Evolutionary conservation across 2,888 invertebrate genomes (phyloP).

Genomic region (Aplocera efformata): DNA sequence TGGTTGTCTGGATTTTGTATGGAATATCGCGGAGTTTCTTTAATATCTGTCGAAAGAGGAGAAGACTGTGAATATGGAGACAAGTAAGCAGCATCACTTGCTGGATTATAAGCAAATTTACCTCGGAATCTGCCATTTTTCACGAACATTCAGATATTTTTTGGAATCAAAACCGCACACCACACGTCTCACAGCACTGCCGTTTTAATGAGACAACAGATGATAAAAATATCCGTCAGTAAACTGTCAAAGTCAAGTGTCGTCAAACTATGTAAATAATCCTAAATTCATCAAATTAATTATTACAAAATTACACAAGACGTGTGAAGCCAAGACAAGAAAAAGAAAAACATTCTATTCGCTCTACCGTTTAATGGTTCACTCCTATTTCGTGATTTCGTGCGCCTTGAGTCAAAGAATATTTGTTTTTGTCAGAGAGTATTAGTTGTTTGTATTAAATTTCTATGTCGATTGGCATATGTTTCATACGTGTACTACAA

Average conservation of each 20-base stretch:
- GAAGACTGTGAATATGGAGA: slow-evolving; percentile 13
- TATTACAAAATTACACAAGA: too few relatives aligned
- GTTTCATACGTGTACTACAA: too few relatives aligned
- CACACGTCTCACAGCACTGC: slow-evolving; percentile 15
- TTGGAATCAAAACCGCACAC: slow-evolving; percentile 17
- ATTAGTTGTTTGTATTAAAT: too few relatives aligned
- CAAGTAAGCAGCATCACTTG: slow-evolving; percentile 10
- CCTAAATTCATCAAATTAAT: too few relatives aligned
- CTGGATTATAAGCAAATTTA: slow-evolving; percentile 45
- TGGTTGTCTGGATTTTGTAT: slow-evolving; percentile 86
- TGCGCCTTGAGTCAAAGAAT: too few relatives aligned
- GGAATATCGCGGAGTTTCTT: slow-evolving; percentile 87
- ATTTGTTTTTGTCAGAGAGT: too few relatives aligned
- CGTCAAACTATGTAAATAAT: too few relatives aligned
- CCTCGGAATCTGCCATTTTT: slow-evolving; percentile 86
- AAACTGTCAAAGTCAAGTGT: slow-evolving; percentile 3
- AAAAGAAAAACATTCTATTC: too few relatives aligned
- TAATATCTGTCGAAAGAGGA: slow-evolving; percentile 75
- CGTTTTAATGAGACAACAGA: slow-evolving; percentile 7
- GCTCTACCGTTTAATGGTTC: too few relatives aligned
- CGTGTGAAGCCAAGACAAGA: too few relatives aligned
- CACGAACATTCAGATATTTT: slow-evolving; percentile 52
- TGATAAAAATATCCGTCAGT: background rate
- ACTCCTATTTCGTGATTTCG: too few relatives aligned
- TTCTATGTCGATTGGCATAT: too few relatives aligned